These are phyloP conservation scores for Phaethornis superciliosus DNA, from an alignment of 2,113 vertebrate species.

Conservation along the genomic window DNA sequence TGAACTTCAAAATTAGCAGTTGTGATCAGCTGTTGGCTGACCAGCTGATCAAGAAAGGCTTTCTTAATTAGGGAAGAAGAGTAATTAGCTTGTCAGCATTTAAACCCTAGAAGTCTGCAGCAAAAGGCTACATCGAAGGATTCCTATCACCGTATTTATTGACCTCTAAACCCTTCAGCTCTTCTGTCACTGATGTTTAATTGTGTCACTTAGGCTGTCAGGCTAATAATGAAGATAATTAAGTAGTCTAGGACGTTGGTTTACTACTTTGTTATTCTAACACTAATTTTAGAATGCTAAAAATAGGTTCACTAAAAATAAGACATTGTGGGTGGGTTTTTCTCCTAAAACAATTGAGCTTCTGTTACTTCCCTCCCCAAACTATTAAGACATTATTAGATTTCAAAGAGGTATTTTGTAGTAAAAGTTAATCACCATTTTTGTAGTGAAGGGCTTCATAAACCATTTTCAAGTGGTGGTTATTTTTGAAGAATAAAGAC, in stretches of 20 bases:
- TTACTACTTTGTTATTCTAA: slow-evolving; percentile 83
- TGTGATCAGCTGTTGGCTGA: slow-evolving; percentile 58
- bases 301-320: slow-evolving; percentile 88
- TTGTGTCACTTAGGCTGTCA: slow-evolving; percentile 84
- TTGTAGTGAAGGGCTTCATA: not conserved
- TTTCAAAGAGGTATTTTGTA: slow-evolving; percentile 35
- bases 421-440: slow-evolving; percentile 31
- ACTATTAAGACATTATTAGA: slow-evolving; percentile 49
- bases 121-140: slow-evolving; percentile 76
- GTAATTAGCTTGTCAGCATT: slow-evolving; percentile 95
- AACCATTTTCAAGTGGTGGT: not conserved
- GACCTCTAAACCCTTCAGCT: slow-evolving; percentile 88
- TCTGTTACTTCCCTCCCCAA: slow-evolving; percentile 46
- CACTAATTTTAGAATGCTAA: slow-evolving; percentile 90
- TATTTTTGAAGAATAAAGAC: not conserved
- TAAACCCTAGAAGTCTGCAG: slow-evolving; percentile 80
- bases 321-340: slow-evolving; percentile 73
- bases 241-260: slow-evolving; percentile 88
- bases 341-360: slow-evolving; percentile 53
- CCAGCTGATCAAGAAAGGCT: slow-evolving; percentile 74
- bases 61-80: slow-evolving; percentile 78
- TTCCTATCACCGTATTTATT: slow-evolving; percentile 90
- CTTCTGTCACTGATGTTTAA: slow-evolving; percentile 89
- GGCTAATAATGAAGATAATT: slow-evolving; percentile 84
- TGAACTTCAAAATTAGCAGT: slow-evolving; percentile 68